phyloP scores from a whole-genome alignment of 2,113 vertebrate genomes.

The Thomomys bottae region DNA sequence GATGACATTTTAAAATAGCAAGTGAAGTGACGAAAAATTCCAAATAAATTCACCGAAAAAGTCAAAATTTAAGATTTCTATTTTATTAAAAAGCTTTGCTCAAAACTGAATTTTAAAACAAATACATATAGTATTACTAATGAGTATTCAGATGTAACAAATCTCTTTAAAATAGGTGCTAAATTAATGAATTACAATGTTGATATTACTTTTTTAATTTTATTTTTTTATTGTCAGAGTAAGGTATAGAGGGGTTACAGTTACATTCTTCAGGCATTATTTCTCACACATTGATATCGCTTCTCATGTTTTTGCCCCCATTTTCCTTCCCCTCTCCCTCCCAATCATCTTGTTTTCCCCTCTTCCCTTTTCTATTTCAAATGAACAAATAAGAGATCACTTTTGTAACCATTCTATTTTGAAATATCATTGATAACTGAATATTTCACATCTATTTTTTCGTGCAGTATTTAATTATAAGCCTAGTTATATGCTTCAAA shows the following conservation, averaged over 20 bases:
- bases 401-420: neutral
- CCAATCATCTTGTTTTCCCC: too few species aligned
- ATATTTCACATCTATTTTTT: neutral
- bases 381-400: too few species aligned
- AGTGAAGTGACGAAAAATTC: neutral
- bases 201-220: neutral
- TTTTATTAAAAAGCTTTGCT: constrained; percentile 3
- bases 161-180: neutral
- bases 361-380: too few species aligned
- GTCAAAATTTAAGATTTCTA: constrained; percentile 28
- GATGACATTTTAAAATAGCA: neutral
- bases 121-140: neutral
- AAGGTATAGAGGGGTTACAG: too few species aligned
- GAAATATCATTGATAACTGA: neutral
- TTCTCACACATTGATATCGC: too few species aligned
- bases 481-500: constrained; percentile 54
- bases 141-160: neutral
- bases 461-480: constrained; percentile 65
- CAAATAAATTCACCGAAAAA: neutral
- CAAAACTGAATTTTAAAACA: neutral
- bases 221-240: too few species aligned
- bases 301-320: too few species aligned
- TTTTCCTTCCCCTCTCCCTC: too few species aligned
- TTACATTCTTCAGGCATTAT: too few species aligned
- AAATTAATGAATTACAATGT: constrained; percentile 8